phyloP scores from a whole-genome alignment of 1,140 invertebrate species.

The Neodiprion virginianus region DNA sequence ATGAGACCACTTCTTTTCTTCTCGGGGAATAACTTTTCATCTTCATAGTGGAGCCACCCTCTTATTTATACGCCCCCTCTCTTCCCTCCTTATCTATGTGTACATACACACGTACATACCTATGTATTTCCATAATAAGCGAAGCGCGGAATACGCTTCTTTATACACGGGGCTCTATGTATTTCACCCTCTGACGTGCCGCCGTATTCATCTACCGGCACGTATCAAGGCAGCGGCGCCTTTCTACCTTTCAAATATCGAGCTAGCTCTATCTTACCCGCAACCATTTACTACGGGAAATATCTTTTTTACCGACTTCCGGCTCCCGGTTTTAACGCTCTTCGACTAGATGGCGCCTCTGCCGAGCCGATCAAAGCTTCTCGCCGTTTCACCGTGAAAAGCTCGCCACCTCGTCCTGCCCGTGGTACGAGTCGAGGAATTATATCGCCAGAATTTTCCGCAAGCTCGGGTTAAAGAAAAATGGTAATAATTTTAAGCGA shows the following conservation, averaged over 20 bases:
- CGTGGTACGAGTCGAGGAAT: no score
- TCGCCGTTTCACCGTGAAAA: no score
- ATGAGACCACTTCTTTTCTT: slow-evolving; percentile 35
- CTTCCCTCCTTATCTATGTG: background rate
- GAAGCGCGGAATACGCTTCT: background rate
- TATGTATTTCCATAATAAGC: background rate
- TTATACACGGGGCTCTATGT: background rate
- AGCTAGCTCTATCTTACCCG: no score
- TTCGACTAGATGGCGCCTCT: background rate
- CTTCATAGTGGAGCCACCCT: slow-evolving; percentile 29
- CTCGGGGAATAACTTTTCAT: slow-evolving; percentile 44
- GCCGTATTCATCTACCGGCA: background rate
- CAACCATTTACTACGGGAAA: background rate
- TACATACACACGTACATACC: no score
- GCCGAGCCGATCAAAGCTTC: no score
- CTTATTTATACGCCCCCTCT: slow-evolving; percentile 31
- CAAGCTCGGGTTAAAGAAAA: no score
- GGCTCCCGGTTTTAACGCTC: background rate
- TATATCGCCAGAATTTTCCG: no score
- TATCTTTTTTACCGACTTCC: background rate
- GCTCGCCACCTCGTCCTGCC: no score
- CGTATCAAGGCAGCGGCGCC: background rate
- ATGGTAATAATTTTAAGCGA: no score
- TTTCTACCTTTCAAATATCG: no score
- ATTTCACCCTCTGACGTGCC: background rate